These are phyloP conservation scores for Chloroceryle aenea DNA, from an alignment of 2,113 vertebrate species.

Conservation along the genomic window DNA sequence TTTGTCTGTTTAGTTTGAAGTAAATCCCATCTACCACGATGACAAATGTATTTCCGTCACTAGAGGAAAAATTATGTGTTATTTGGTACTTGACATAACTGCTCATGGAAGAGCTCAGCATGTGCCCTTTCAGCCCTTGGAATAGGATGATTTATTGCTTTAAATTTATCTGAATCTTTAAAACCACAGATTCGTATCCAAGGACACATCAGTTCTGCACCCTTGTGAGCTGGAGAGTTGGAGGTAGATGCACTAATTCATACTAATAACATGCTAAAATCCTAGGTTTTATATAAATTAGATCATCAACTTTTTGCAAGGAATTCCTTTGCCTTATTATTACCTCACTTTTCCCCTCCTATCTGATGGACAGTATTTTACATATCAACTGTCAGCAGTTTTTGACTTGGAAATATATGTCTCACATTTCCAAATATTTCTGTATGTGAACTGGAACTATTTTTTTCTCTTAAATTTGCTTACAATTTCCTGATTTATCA, in stretches of 20 bases:
- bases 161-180: slow-evolving; percentile 17
- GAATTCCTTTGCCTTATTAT: not conserved
- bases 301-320: not conserved
- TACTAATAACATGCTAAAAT: not conserved
- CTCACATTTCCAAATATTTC: no score
- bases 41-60: slow-evolving; percentile 1
- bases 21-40: not conserved
- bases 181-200: not conserved
- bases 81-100: not conserved
- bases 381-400: not conserved
- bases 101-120: not conserved
- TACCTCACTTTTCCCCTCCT: not conserved
- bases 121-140: not conserved
- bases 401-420: not conserved
- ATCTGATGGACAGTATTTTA: not conserved
- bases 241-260: not conserved
- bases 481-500: not conserved
- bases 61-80: not conserved
- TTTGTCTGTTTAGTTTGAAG: not conserved
- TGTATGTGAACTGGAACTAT: not conserved
- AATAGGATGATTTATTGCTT: slow-evolving; percentile 20
- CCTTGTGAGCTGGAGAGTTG: not conserved
- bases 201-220: not conserved
- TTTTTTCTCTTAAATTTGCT: not conserved
- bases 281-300: not conserved